Evolutionary conservation across 92 coral and sea anemone species (phyloP).

Genomic region (Hydrozoanthus gracilis): DNA sequence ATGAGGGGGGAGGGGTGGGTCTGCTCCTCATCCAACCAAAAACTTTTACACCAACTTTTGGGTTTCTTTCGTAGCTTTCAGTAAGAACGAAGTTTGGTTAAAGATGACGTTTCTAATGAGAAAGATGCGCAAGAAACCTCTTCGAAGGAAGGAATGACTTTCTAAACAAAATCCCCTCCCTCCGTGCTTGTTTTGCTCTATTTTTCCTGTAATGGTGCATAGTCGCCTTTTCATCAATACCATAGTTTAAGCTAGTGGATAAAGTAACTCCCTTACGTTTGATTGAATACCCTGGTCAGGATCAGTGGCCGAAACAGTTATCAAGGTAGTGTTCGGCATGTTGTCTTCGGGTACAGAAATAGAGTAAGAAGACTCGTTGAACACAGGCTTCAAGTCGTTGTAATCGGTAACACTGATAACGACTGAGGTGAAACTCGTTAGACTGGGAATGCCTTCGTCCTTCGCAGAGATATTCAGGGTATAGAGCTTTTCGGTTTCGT

Average conservation of each 20-base stretch:
- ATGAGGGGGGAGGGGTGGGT: too few species aligned
- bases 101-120: too few species aligned
- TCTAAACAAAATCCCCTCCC: background rate
- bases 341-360: constrained; percentile 70
- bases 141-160: too few species aligned
- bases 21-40: too few species aligned
- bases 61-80: too few species aligned
- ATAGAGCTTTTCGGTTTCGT: constrained; percentile 64
- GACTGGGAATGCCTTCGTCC: constrained; percentile 68
- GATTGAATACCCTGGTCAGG: constrained; percentile 50
- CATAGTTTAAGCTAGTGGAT: too few species aligned
- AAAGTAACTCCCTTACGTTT: constrained; percentile 33
- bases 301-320: constrained; percentile 62
- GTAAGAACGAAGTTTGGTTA: too few species aligned
- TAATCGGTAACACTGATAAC: constrained; percentile 56
- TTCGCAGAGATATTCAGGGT: constrained; percentile 67
- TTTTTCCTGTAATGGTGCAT: background rate
- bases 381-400: constrained; percentile 77
- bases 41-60: too few species aligned
- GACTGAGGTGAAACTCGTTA: constrained; percentile 49
- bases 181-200: background rate
- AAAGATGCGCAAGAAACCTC: too few species aligned
- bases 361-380: constrained; percentile 53
- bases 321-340: constrained; percentile 54
- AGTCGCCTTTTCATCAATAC: too few species aligned